A percentile compares a stretch with the other conserved stretches of the same genome.
Conservation (phyloP, 35 echinoderm and acorn worm species). For the Ophioderma brevispina region DNA sequence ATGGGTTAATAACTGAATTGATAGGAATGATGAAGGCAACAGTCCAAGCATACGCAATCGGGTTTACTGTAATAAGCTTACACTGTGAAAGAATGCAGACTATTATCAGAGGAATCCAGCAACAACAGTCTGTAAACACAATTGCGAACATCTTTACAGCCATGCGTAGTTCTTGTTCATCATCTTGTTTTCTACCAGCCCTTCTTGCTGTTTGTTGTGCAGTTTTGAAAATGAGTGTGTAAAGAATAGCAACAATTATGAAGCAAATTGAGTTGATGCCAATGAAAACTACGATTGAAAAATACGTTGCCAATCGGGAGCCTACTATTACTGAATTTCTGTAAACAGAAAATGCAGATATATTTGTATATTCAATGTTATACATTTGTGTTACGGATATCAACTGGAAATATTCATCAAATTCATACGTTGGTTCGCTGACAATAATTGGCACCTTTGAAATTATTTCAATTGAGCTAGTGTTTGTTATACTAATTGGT, state of each 20-base stretch:
- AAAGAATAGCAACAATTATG: neutral
- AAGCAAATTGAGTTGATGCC: neutral
- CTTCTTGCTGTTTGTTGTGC: neutral
- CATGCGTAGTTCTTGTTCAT: neutral
- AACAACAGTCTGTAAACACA: neutral
- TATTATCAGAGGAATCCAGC: neutral
- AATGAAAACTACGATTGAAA: neutral
- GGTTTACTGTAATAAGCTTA: neutral
- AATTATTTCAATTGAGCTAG: neutral
- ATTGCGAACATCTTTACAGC: neutral
- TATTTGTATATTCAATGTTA: neutral
- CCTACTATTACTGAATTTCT: neutral
- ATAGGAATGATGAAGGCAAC: neutral
- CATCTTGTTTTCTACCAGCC: neutral
- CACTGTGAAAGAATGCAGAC: neutral
- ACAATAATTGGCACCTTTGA: too few relatives aligned
- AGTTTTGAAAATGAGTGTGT: neutral
- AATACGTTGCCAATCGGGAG: neutral
- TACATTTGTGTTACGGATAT: neutral
- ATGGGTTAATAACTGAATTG: constrained; percentile 2
- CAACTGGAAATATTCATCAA: neutral
- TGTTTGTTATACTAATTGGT: neutral
- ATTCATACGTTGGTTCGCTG: neutral
- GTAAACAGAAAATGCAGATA: neutral
- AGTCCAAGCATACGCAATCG: neutral